Percentiles rank a stretch among this genome's conserved stretches.
Conservation (phyloP, 35 echinoderm and acorn worm species). For the Ptychodera flava region DNA sequence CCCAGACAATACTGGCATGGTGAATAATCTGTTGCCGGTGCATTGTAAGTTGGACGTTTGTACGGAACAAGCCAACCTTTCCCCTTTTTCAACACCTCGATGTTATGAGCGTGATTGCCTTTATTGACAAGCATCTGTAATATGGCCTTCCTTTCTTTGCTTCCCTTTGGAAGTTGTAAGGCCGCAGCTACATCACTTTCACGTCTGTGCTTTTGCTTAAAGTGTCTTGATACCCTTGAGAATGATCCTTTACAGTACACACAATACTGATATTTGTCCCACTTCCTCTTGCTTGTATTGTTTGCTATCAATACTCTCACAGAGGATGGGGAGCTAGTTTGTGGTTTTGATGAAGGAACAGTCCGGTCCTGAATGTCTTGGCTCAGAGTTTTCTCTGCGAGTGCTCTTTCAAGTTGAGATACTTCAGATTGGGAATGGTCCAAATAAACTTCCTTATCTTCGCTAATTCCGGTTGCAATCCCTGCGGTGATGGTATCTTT, state of each 20-base stretch:
- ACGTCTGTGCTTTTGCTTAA: background rate
- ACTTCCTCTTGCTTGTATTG: background rate
- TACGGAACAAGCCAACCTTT: background rate
- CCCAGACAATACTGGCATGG: slow-evolving; percentile 21
- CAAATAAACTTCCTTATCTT: background rate
- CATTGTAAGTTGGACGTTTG: background rate
- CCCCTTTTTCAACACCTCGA: slow-evolving; percentile 4
- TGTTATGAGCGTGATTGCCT: slow-evolving; percentile 47
- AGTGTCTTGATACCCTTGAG: background rate
- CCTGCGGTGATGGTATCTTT: background rate
- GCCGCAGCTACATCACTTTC: background rate
- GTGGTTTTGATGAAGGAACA: background rate
- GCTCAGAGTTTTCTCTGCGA: background rate
- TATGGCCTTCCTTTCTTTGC: slow-evolving; percentile 13
- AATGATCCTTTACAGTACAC: background rate
- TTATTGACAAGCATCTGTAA: slow-evolving; percentile 25
- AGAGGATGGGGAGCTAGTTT: background rate
- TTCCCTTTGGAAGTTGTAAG: background rate
- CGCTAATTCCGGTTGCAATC: background rate
- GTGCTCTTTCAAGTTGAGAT: background rate
- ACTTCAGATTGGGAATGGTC: background rate
- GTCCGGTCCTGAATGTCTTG: background rate
- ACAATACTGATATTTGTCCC: background rate
- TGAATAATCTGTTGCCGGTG: background rate
- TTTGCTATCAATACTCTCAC: background rate